A percentile compares a stretch with the other conserved stretches of the same genome.
Evolutionary conservation across 1,140 invertebrate genomes (phyloP).

Genomic region (Phymastichus coffea): DNA sequence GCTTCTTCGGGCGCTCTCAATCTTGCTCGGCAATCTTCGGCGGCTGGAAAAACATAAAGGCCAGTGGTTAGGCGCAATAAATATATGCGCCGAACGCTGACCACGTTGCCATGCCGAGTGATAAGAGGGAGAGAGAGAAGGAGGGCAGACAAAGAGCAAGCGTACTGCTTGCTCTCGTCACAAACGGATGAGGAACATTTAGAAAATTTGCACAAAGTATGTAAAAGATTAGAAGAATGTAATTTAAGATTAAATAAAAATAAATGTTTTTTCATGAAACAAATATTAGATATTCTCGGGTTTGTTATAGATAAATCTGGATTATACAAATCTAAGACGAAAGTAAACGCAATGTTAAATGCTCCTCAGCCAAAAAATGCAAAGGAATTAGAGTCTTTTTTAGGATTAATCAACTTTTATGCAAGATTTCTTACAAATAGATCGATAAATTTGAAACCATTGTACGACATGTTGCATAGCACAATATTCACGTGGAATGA

Average conservation of each 20-base stretch:
- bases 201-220: conserved; percentile 12
- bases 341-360: not conserved
- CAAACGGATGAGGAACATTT: conserved; percentile 9
- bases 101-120: no score
- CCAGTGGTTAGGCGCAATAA: no score
- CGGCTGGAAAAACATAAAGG: no score
- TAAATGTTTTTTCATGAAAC: conserved; percentile 27
- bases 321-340: conserved; percentile 14
- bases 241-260: conserved; percentile 15
- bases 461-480: not conserved
- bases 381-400: not conserved
- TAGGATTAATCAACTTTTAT: conserved; percentile 6
- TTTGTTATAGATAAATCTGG: conserved; percentile 6
- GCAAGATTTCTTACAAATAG: not conserved
- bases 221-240: conserved; percentile 9
- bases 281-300: conserved; percentile 14
- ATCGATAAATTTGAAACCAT: not conserved
- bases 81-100: no score
- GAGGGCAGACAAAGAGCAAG: no score
- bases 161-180: no score
- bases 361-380: not conserved
- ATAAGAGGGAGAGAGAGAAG: no score
- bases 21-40: no score
- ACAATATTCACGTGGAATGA: not conserved
- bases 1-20: no score